Conservation (phyloP, 2,113 vertebrate species). For the Lethenteron camtschaticum region DNA sequence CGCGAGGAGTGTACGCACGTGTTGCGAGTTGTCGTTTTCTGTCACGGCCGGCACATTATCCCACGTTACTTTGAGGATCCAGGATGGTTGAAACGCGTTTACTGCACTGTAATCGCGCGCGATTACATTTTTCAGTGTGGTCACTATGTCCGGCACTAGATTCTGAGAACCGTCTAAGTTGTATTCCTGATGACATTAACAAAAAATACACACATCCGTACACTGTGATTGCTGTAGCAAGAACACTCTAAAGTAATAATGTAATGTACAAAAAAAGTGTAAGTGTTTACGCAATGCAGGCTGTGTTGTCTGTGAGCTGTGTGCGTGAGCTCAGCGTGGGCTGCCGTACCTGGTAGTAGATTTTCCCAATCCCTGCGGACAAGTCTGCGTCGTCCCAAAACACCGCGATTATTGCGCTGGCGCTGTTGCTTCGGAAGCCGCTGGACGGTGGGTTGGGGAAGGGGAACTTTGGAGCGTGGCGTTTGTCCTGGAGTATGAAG, state of each 20-base stretch:
- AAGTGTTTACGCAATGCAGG: background rate
- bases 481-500: background rate
- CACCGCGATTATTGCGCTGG: background rate
- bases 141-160: background rate
- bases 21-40: background rate
- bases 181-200: background rate
- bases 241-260: background rate
- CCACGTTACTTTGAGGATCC: background rate
- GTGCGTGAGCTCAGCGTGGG: background rate
- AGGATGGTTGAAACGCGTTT: background rate
- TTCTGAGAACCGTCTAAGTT: background rate
- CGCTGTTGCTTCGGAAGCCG: background rate
- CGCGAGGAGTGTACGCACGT: background rate
- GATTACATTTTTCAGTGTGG: background rate
- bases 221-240: background rate
- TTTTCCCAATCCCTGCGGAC: background rate
- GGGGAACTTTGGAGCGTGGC: background rate
- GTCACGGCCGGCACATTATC: background rate
- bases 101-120: background rate
- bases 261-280: background rate
- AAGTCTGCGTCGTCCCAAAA: conserved; percentile 1
- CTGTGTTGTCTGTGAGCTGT: too few species aligned
- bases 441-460: background rate
- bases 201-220: background rate
- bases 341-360: conserved; percentile 3